Evolutionary conservation across 2,113 vertebrate species (phyloP), one percentile per base, ranked within the genome.

Genomic region (Toxotes chatareus): DNA sequence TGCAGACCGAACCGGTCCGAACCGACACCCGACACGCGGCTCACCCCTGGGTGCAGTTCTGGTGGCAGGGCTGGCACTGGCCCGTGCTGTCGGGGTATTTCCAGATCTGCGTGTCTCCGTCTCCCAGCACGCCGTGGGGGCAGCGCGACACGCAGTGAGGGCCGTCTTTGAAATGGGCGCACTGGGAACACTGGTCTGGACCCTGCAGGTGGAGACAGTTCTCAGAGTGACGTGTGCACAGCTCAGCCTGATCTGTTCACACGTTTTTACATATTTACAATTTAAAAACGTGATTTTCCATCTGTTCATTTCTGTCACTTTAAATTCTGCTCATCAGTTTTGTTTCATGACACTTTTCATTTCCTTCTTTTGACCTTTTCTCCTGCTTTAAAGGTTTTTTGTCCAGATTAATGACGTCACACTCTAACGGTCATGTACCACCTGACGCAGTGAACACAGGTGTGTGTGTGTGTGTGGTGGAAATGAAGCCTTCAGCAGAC

Each of bases 1-100:
- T 5, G 17, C 23, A n/a, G 7, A 21, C 23, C 6, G 13, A 73
- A 19, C n/a, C 21, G 23, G 53, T 27, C 31, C 6, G 47, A 40
- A 40, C 8, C 38, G 38, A 2, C 36, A 6, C 27, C 27, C 27
- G 27, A 27, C 27, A 4, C 0, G 16, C 0, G 4, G 47, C 73
- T 94, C 73, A 99, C 98, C 96, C 96, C 0, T 95, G 92, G 10
- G 95, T 96, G 72, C 98, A 99, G 94, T 97, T 97, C 19, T 80
- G 86, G 84, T 99, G 97, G 84, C 98, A 99, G 16, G 93, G 83
- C 85, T 92, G 96, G 74, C 98, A 99, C 47, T 93, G 86, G 0
- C 83, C 90, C 0, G 46, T 82, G 4, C 80, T 31, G 1, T 99
- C 95, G 0, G 96, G 82, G 0, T 97, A 99, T 60, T 97, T 99